A percentile compares a stretch with the other conserved stretches of the same genome.
Evolutionary conservation across 2,888 invertebrate species (phyloP).

Genomic region (Priocnemis perturbator): DNA sequence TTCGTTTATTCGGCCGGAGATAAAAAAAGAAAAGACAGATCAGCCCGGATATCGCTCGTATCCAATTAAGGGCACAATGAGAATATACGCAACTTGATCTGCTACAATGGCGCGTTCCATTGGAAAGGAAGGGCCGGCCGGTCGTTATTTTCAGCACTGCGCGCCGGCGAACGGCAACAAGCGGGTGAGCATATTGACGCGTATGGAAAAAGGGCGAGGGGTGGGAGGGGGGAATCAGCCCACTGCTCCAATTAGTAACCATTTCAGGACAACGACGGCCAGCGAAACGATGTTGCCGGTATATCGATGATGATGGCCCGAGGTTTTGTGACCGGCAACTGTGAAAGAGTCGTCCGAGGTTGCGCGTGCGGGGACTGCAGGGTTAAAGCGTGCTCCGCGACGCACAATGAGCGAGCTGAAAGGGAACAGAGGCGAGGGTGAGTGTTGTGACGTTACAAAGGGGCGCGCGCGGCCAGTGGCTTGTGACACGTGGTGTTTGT

Average conservation of each 20-base stretch:
- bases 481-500: background rate
- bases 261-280: slow-evolving; percentile 36
- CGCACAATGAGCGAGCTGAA: background rate
- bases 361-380: too few relatives aligned
- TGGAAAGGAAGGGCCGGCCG: too few relatives aligned
- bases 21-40: too few relatives aligned
- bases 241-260: slow-evolving; percentile 44
- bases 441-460: background rate
- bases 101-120: too few relatives aligned
- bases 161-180: too few relatives aligned
- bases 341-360: background rate
- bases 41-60: too few relatives aligned
- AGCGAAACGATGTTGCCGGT: slow-evolving; percentile 29
- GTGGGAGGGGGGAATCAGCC: too few relatives aligned
- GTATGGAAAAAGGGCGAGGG: slow-evolving; percentile 6
- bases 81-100: too few relatives aligned
- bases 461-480: background rate
- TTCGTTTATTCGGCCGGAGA: too few relatives aligned
- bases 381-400: background rate
- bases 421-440: background rate
- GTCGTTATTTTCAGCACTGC: too few relatives aligned
- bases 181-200: background rate
- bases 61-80: too few relatives aligned
- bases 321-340: background rate
- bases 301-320: background rate